These are phyloP conservation scores for Pao palembangensis DNA, from an alignment of 2,113 vertebrate genomes.

Conservation along the genomic window DNA sequence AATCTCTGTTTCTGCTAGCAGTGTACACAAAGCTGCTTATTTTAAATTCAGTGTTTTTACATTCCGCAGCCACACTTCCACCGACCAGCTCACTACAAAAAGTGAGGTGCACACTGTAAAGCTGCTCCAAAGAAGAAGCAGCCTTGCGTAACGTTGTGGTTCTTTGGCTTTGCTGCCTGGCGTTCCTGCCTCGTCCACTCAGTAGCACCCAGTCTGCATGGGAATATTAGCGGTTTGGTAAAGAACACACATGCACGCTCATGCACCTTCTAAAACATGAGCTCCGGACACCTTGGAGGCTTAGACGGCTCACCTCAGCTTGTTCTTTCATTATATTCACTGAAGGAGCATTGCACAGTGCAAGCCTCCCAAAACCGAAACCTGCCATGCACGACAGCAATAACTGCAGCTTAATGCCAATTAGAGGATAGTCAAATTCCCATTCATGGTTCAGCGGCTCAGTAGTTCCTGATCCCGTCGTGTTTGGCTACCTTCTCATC, in stretches of 20 bases:
- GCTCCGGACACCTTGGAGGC: slow-evolving; percentile 19
- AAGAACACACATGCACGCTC: background rate
- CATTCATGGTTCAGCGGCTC: no score
- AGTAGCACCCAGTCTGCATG: slow-evolving; percentile 49
- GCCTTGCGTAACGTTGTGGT: slow-evolving; percentile 29
- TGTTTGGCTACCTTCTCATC: no score
- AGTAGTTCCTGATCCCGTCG: no score
- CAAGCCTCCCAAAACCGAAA: slow-evolving; percentile 13
- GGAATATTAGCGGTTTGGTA: slow-evolving; percentile 16
- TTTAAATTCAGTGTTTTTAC: slow-evolving; percentile 33
- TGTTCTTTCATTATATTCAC: slow-evolving; percentile 56
- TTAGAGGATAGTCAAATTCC: slow-evolving; percentile 16
- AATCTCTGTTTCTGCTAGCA: slow-evolving; percentile 23
- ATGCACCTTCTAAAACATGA: slow-evolving; percentile 14
- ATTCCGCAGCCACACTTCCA: background rate
- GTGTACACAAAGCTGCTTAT: slow-evolving; percentile 22
- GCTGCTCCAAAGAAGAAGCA: slow-evolving; percentile 22
- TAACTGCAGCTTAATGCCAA: slow-evolving; percentile 23
- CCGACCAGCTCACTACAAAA: slow-evolving; percentile 12
- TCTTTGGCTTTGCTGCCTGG: slow-evolving; percentile 17
- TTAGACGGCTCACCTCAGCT: slow-evolving; percentile 7
- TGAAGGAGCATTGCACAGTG: slow-evolving; percentile 1
- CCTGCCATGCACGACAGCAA: slow-evolving; percentile 18
- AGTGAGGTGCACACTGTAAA: slow-evolving; percentile 16
- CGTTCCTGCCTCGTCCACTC: slow-evolving; percentile 7